Conservation (phyloP, 2,888 invertebrate species). For the Leptinotarsa peninsularis region DNA sequence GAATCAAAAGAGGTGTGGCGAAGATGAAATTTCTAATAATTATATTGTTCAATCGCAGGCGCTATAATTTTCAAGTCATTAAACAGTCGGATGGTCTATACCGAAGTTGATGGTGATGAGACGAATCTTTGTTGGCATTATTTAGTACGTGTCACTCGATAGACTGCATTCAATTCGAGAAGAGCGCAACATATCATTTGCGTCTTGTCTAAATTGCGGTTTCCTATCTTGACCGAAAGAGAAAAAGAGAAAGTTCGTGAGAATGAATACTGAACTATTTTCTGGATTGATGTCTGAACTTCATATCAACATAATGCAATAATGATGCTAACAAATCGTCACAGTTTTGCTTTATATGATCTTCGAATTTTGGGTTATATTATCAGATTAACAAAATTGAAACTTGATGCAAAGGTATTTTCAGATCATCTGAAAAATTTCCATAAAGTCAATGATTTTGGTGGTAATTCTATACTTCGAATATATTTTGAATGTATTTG, state of each 20-base stretch:
- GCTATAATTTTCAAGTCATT: conserved; percentile 40
- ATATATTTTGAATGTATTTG: too few relatives aligned
- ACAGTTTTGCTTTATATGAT: too few relatives aligned
- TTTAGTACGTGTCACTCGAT: conserved; percentile 1
- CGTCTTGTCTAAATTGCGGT: not conserved
- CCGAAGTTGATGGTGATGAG: conserved; percentile 15
- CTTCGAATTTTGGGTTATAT: too few relatives aligned
- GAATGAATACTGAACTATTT: too few relatives aligned
- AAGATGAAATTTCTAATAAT: conserved; percentile 40
- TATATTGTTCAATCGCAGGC: conserved; percentile 29
- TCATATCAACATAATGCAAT: too few relatives aligned
- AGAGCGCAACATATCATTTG: not conserved
- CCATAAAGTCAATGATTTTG: too few relatives aligned
- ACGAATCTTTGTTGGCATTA: conserved; percentile 1
- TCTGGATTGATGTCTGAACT: too few relatives aligned
- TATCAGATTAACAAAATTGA: too few relatives aligned
- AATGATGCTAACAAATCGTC: too few relatives aligned
- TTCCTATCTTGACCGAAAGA: not conserved
- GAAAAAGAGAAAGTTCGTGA: not conserved
- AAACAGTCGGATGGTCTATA: conserved; percentile 30
- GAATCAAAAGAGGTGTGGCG: conserved; percentile 35
- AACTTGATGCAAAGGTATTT: too few relatives aligned
- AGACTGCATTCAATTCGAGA: not conserved
- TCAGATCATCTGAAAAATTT: too few relatives aligned
- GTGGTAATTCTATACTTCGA: too few relatives aligned